Conservation (phyloP, 2,888 invertebrate species). For the Pyrocoelia pectoralis region DNA sequence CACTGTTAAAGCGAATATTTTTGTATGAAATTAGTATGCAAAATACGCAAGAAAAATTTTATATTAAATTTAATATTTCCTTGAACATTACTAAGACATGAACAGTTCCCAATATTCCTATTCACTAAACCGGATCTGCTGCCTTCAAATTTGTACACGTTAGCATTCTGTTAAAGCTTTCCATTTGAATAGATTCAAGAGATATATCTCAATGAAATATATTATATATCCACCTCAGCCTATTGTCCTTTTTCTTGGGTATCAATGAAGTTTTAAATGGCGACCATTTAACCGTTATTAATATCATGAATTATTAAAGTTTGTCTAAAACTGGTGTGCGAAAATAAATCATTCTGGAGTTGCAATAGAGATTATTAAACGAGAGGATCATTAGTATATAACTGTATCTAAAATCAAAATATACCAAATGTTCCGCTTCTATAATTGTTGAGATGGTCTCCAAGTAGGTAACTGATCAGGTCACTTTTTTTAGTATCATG, state of each 20-base stretch:
- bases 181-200: conserved; percentile 12
- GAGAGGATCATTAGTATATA: too few relatives aligned
- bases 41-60: neutral
- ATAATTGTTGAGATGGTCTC: too few relatives aligned
- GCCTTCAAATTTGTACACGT: conserved; percentile 12
- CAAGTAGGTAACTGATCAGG: too few relatives aligned
- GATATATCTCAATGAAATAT: conserved; percentile 9
- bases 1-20: neutral
- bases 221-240: neutral
- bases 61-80: conserved; percentile 9
- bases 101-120: conserved; percentile 10
- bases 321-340: too few relatives aligned
- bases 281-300: too few relatives aligned
- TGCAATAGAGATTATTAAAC: too few relatives aligned
- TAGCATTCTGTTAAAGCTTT: conserved; percentile 11
- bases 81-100: neutral
- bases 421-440: too few relatives aligned
- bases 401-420: too few relatives aligned
- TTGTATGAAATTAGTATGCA: neutral
- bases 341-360: too few relatives aligned
- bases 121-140: conserved; percentile 12
- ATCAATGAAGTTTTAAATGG: too few relatives aligned
- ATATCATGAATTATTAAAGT: too few relatives aligned
- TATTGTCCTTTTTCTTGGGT: neutral
- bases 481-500: too few relatives aligned